phyloP scores from a whole-genome alignment of 1,140 invertebrate species.

The Leptinotarsa lineolata region DNA sequence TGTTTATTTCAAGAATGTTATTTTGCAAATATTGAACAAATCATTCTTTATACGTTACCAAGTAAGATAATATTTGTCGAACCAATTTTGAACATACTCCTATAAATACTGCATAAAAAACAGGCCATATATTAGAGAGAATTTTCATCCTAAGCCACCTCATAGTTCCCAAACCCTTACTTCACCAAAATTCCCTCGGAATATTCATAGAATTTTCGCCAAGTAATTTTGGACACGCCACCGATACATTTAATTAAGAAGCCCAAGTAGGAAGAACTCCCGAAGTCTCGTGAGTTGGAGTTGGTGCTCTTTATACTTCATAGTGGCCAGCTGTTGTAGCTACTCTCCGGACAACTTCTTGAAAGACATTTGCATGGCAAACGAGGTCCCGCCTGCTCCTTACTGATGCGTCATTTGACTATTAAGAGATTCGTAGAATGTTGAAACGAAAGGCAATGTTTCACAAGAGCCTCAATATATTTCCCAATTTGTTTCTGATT shows the following conservation, averaged over 20 bases:
- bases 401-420: slow-evolving; percentile 16
- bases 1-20: too few species aligned
- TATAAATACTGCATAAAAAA: too few species aligned
- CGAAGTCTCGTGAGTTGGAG: slow-evolving; percentile 31
- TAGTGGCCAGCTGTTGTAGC: slow-evolving; percentile 39
- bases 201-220: slow-evolving; percentile 4
- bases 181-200: neutral
- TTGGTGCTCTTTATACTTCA: slow-evolving; percentile 42
- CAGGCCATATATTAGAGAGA: too few species aligned
- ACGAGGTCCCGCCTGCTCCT: slow-evolving; percentile 29
- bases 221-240: neutral
- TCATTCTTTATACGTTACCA: too few species aligned
- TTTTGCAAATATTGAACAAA: too few species aligned
- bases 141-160: too few species aligned
- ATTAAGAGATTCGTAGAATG: neutral
- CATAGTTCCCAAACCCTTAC: neutral
- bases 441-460: neutral
- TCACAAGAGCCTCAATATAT: too few species aligned
- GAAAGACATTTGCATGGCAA: slow-evolving; percentile 41
- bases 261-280: slow-evolving; percentile 23
- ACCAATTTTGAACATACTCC: too few species aligned
- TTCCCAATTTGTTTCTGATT: too few species aligned
- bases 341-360: slow-evolving; percentile 36
- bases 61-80: too few species aligned
- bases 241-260: slow-evolving; percentile 22